Evolutionary conservation across 1,140 invertebrate species (phyloP), one percentile per base, ranked within the genome.

Genomic region (Danaus melanippus): DNA sequence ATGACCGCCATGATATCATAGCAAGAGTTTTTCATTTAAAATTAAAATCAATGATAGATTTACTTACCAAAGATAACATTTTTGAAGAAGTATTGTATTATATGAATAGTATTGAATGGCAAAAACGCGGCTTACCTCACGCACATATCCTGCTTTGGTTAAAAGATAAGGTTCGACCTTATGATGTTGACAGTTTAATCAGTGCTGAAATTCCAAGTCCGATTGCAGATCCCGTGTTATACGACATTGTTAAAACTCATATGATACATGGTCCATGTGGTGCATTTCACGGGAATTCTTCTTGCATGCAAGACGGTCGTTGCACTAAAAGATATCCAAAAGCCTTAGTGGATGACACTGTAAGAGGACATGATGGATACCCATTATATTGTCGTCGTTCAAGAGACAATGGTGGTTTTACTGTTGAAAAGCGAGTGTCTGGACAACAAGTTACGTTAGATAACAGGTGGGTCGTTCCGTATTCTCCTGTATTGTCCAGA

Each of bases 301-400:
- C 15, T 15, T 15, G 15, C 15, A 81, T 87, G 79, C 45, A 54
- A 45, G 62, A 84, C 60, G 76, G 73, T 53, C 76, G 80, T 52
- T 89, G 87, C 59, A 64, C 70, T 12, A 81, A 81, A 57, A 49
- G 61, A 44, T 76, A 63, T 58, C 69, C 73, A 12, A 70, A 10
- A 80, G 74, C 55, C 12, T 40, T 42, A 62, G 11, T 44, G n/a
- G 46, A 53, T 9, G 5, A 61, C 41, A 64, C 65, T 10, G 12
- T 64, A 43, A 59, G 61, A 47, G 58, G 56, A 12, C 11, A 64
- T n/a, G 48, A 59, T 44, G 58, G 61, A 46, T 67, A 62, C 49
- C 56, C 65, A 42, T 60, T 55, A 15, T 63, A 60, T 59, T 43
- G 65, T 7, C 58, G 60, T 9, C 51, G 54, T 52, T 46, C 21